Percentiles rank a stretch among this genome's conserved stretches.
Evolutionary conservation across 1,140 invertebrate species (phyloP).

Genomic region (Dinoponera quadriceps): DNA sequence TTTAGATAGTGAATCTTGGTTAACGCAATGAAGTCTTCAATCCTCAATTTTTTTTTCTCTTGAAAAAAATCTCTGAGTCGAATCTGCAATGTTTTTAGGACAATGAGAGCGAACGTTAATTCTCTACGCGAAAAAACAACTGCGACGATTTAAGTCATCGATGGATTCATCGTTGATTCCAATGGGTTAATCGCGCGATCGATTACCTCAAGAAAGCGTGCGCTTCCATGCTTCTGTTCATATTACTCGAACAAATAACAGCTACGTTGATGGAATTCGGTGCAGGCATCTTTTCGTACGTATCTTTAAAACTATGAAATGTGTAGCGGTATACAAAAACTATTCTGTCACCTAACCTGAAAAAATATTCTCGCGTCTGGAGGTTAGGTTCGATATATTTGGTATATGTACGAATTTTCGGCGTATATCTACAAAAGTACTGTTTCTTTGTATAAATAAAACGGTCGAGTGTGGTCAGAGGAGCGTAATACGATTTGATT

Average conservation of each 20-base stretch:
- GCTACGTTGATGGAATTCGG: slow-evolving; percentile 92
- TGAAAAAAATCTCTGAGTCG: neutral
- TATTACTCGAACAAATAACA: slow-evolving; percentile 99
- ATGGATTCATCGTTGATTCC: neutral
- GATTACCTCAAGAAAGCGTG: slow-evolving; percentile 95
- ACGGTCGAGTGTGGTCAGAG: neutral
- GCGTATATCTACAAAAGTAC: neutral
- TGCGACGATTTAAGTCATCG: neutral
- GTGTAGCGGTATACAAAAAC: slow-evolving; percentile 17
- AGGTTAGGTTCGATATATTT: slow-evolving; percentile 58
- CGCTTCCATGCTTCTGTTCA: slow-evolving; percentile 99
- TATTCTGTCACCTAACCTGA: slow-evolving; percentile 52
- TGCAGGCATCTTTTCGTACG: slow-evolving; percentile 77
- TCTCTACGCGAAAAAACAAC: neutral
- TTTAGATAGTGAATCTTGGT: neutral
- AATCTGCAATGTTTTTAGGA: too few relatives aligned
- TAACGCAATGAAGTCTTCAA: neutral
- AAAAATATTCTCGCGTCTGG: slow-evolving; percentile 41
- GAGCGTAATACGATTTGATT: neutral
- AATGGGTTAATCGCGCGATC: neutral
- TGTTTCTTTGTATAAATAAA: slow-evolving; percentile 6
- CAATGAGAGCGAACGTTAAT: too few relatives aligned
- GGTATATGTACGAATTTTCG: neutral
- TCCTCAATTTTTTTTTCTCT: neutral
- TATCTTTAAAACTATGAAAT: slow-evolving; percentile 33